Evolutionary conservation across 2,113 vertebrate genomes (phyloP).

Genomic region (Callochromis pleurospilus): DNA sequence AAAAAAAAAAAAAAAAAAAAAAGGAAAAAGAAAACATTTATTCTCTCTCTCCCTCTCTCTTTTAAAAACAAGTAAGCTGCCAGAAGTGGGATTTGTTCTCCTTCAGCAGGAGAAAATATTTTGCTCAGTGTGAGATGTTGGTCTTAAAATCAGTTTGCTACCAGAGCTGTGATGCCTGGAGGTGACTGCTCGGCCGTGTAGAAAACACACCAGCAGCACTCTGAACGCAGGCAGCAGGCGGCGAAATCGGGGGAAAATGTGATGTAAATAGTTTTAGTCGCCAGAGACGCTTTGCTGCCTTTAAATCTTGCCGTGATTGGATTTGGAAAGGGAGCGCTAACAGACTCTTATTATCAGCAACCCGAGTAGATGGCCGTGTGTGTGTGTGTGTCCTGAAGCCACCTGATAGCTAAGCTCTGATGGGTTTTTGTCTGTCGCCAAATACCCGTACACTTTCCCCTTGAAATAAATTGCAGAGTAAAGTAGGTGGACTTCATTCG

Average conservation of each 20-base stretch:
- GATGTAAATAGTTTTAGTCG: constrained; percentile 32
- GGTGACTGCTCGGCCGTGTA: neutral
- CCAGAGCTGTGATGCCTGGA: constrained; percentile 8
- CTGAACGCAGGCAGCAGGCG: neutral
- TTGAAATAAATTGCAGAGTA: constrained; percentile 23
- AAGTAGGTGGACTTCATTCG: constrained; percentile 32
- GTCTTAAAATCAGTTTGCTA: neutral
- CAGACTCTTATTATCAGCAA: constrained; percentile 32
- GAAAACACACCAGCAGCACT: neutral
- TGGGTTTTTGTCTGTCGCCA: constrained; percentile 13
- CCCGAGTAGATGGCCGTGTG: neutral
- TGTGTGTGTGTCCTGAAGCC: constrained; percentile 26
- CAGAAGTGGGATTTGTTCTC: neutral
- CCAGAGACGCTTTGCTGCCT: constrained; percentile 29
- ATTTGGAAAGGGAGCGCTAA: constrained; percentile 15
- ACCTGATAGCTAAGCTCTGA: constrained; percentile 35
- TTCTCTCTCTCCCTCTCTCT: neutral
- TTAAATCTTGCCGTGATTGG: constrained; percentile 38
- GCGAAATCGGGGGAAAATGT: neutral
- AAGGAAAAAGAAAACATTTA: fast-evolving
- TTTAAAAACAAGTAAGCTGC: neutral
- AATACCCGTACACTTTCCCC: neutral
- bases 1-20: too few relatives aligned
- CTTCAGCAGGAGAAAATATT: neutral
- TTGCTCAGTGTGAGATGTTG: neutral